phyloP scores from a whole-genome alignment of 2,113 vertebrate species.

The Baryphthengus martii region DNA sequence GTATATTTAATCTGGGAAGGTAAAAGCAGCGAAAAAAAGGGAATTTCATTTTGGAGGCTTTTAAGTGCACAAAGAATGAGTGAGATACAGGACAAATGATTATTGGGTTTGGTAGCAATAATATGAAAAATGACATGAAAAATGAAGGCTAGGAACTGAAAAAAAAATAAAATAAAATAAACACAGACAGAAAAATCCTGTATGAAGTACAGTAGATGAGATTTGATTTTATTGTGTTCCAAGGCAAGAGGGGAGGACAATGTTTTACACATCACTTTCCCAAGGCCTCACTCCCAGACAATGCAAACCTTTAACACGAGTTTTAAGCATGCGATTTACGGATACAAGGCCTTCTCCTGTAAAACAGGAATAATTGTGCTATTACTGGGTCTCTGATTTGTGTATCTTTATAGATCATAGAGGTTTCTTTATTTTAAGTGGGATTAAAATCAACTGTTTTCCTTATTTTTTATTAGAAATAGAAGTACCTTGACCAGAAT shows the following conservation, averaged over 20 bases:
- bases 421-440: accelerated
- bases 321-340: neutral
- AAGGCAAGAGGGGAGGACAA: neutral
- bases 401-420: neutral
- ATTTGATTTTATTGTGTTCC: neutral
- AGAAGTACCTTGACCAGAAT: neutral
- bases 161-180: neutral
- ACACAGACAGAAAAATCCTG: neutral
- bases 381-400: neutral
- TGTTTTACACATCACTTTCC: neutral
- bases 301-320: neutral
- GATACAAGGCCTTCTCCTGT: neutral
- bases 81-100: constrained; percentile 37
- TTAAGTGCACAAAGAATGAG: constrained; percentile 40
- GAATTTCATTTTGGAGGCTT: constrained; percentile 49
- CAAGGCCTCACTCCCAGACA: neutral
- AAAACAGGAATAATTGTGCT: neutral
- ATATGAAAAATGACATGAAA: constrained; percentile 46
- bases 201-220: neutral
- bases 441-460: neutral
- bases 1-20: constrained; percentile 24
- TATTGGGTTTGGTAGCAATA: constrained; percentile 30
- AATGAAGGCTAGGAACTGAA: neutral
- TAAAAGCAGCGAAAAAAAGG: constrained; percentile 16
- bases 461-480: neutral